A percentile compares a stretch with the other conserved stretches of the same genome.
Evolutionary conservation across 30 jellyfish, hydroid and myxozoan genomes (phyloP).

Genomic region (Aurelia coerulea): DNA sequence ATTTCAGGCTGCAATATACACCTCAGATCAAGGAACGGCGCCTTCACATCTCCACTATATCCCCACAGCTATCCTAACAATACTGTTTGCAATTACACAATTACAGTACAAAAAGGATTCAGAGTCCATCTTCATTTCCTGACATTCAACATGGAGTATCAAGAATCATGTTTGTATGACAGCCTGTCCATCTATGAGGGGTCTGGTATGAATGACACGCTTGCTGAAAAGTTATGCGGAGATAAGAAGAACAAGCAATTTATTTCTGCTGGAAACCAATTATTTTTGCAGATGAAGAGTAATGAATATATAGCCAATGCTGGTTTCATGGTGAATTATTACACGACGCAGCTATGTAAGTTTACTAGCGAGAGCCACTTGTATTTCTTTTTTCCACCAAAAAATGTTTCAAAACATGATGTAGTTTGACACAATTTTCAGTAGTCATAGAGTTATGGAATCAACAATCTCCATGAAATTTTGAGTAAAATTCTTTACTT

Average conservation of each 20-base stretch:
- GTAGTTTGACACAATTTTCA: too few species aligned
- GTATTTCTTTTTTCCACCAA: neutral
- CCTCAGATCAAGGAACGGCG: slow-evolving; percentile 11
- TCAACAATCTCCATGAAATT: too few species aligned
- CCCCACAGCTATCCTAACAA: slow-evolving; percentile 11
- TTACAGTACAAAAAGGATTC: slow-evolving; percentile 1
- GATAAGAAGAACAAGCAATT: slow-evolving; percentile 2
- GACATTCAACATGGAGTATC: slow-evolving; percentile 10
- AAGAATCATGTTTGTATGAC: slow-evolving; percentile 6
- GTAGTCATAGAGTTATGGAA: too few species aligned
- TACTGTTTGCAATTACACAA: slow-evolving; percentile 20
- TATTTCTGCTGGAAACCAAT: slow-evolving; percentile 13
- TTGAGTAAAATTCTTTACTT: too few species aligned
- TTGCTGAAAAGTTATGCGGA: slow-evolving; percentile 19
- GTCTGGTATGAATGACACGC: neutral
- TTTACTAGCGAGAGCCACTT: neutral
- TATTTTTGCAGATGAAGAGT: slow-evolving; percentile 17
- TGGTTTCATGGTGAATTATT: slow-evolving; percentile 30
- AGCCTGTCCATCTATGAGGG: slow-evolving; percentile 8
- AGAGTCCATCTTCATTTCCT: slow-evolving; percentile 19
- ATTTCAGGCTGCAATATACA: slow-evolving; percentile 25
- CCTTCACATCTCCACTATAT: slow-evolving; percentile 28
- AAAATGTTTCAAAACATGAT: neutral
- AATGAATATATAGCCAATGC: neutral
- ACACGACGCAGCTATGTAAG: slow-evolving; percentile 25